Percentiles rank a stretch among this genome's conserved stretches.
Conservation (phyloP, 2,888 invertebrate genomes). For the Acleris emargana region DNA sequence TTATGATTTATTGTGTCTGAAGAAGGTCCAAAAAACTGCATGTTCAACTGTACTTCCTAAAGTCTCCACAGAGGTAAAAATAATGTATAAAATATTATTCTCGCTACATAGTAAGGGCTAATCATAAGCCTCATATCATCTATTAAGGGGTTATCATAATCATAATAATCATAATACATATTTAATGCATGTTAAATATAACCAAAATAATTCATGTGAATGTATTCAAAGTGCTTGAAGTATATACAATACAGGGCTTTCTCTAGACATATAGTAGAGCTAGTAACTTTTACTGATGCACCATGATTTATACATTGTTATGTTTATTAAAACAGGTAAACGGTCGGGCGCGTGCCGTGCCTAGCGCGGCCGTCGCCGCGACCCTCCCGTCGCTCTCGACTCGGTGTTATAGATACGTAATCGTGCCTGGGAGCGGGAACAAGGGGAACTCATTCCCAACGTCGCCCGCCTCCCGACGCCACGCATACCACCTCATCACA, state of each 20-base stretch:
- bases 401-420: slow-evolving; percentile 69
- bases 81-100: too few relatives aligned
- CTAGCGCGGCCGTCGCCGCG: slow-evolving; percentile 60
- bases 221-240: neutral
- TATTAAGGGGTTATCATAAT: too few relatives aligned
- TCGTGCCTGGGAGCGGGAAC: slow-evolving; percentile 50
- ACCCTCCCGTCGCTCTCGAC: slow-evolving; percentile 59
- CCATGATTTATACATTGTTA: slow-evolving; percentile 20
- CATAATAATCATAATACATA: too few relatives aligned
- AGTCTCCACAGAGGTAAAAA: too few relatives aligned
- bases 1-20: neutral
- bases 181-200: too few relatives aligned
- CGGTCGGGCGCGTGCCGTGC: slow-evolving; percentile 60
- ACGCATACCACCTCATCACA: slow-evolving; percentile 42
- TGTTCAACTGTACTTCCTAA: neutral
- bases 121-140: too few relatives aligned
- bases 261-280: slow-evolving; percentile 3
- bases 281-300: slow-evolving; percentile 14
- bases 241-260: slow-evolving; percentile 13
- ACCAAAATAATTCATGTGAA: too few relatives aligned
- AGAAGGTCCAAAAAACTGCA: neutral
- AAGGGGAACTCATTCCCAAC: slow-evolving; percentile 56
- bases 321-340: slow-evolving; percentile 45
- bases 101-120: too few relatives aligned
- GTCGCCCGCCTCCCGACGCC: slow-evolving; percentile 44